Evolutionary conservation across 2,888 invertebrate species (phyloP), one percentile per base, ranked within the genome.

Genomic region (Micoletzkya japonica): DNA sequence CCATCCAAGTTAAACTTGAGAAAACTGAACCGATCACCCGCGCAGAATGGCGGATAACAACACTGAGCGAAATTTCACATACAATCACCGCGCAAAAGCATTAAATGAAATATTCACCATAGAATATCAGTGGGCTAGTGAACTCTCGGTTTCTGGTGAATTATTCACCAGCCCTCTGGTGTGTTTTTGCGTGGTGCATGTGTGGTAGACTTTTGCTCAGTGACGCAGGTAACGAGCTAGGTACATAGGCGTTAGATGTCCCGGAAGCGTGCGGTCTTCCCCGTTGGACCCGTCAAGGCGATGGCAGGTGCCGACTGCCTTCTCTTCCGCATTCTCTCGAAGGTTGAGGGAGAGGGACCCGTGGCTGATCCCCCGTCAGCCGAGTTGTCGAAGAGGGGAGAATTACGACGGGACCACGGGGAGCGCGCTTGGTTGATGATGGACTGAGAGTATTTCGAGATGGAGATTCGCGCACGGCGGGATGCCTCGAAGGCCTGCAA

Each of bases 381-480:
- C 4, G 57, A 54, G 60, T 64, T 58, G 52, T 81, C 81, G 61
- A 79, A 76, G 20, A 81, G 75, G 10, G 81, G 81, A 36, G 78
- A 78, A 56, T 81, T 81, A 6, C 81, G 72, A 2, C 81, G 69
- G 10, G 78, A 78, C 81, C 81, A 81, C 32, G 77, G 76, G 28
- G 71, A 77, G 30, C 68, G 68, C 3, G 68, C 68, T 70, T 63
- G 44, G 26, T 63, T 63, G 72, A 81, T 77, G 26, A 81, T 69
- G n/a, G 78, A 73, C 56, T 81, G 79, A 34, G 79, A 78, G 64
- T 81, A 81, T 52, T 81, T 81, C 64, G 74, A 75, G 61, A 81
- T 81, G 37, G 76, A 76, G 69, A 78, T 81, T 24, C 81, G 70
- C 6, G 81, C 81, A 54, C 71, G 58, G 17, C 76, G 71, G 0